Evolutionary conservation across 2,888 invertebrate genomes (phyloP).

Genomic region (Lasioglossum oenotherae): DNA sequence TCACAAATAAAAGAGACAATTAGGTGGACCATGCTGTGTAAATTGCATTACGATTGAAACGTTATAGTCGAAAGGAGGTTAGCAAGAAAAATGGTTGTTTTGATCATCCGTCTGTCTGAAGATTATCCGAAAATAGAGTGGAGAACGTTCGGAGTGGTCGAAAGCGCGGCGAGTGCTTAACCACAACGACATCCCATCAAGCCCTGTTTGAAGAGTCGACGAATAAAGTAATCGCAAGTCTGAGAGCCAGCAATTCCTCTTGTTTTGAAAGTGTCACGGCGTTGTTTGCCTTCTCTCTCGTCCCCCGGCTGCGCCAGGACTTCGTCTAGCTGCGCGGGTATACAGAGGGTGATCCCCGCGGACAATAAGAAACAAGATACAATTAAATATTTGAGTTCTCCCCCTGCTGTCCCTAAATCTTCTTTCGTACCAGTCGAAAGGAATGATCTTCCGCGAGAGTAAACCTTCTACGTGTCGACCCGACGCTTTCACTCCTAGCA

Average conservation of each 20-base stretch:
- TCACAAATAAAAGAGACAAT: no score
- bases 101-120: not conserved
- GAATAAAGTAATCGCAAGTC: conserved; percentile 21
- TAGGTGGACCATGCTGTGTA: not conserved
- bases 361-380: conserved; percentile 42
- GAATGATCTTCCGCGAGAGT: not conserved
- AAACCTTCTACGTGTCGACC: conserved; percentile 14
- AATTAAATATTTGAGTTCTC: conserved; percentile 42
- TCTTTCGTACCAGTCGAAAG: not conserved
- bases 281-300: conserved; percentile 28
- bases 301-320: not conserved
- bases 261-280: conserved; percentile 32
- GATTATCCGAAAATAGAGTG: not conserved
- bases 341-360: conserved; percentile 15
- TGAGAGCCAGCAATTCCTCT: conserved; percentile 19
- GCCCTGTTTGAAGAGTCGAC: conserved; percentile 15
- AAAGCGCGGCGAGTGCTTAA: conserved; percentile 9
- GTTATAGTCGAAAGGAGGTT: not conserved
- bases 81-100: not conserved
- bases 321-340: conserved; percentile 23
- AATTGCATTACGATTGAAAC: not conserved
- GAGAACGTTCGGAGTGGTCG: not conserved
- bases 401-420: conserved; percentile 4
- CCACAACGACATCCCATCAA: conserved; percentile 8
- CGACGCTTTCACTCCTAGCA: not conserved